A percentile compares a stretch with the other conserved stretches of the same genome.
These are phyloP conservation scores for Melanostoma scalare DNA, from an alignment of 2,888 invertebrate species.

Conservation along the genomic window DNA sequence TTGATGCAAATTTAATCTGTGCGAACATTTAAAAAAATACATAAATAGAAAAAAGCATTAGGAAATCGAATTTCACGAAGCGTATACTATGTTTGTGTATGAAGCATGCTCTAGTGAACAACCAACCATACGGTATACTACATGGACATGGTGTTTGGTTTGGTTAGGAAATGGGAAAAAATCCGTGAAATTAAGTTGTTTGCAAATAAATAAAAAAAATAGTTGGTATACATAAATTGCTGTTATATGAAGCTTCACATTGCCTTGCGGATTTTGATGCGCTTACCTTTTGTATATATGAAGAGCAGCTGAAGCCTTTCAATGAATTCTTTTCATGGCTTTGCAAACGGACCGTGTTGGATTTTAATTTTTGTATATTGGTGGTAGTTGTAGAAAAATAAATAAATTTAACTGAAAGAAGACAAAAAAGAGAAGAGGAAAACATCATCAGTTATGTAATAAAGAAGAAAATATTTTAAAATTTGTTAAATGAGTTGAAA, in stretches of 20 bases:
- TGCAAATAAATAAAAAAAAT: conserved; percentile 12
- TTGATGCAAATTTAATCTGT: background rate
- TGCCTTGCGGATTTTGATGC: conserved; percentile 46
- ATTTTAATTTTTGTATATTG: conserved; percentile 8
- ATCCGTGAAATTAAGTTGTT: conserved; percentile 25
- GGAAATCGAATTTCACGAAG: conserved; percentile 62
- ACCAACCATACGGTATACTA: conserved; percentile 11
- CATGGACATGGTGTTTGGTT: conserved; percentile 17
- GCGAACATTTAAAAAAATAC: conserved; percentile 18
- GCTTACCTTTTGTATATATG: conserved; percentile 53
- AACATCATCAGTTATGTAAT: background rate
- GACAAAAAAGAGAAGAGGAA: background rate
- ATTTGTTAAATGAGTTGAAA: too few species aligned
- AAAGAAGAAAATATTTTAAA: background rate
- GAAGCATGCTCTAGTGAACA: conserved; percentile 57
- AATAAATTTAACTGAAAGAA: conserved; percentile 12
- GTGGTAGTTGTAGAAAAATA: background rate
- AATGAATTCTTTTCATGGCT: conserved; percentile 55
- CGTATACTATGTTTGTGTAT: conserved; percentile 15
- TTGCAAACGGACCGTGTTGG: conserved; percentile 17
- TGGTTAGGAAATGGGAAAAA: conserved; percentile 38
- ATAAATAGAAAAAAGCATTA: conserved; percentile 47
- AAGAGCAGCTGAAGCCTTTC: conserved; percentile 42
- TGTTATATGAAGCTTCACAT: conserved; percentile 32
- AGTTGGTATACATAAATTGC: conserved; percentile 31